A percentile compares a stretch with the other conserved stretches of the same genome.
These are phyloP conservation scores for Numenius phaeopus DNA, from an alignment of 2,797 vertebrate species.

Conservation along the genomic window DNA sequence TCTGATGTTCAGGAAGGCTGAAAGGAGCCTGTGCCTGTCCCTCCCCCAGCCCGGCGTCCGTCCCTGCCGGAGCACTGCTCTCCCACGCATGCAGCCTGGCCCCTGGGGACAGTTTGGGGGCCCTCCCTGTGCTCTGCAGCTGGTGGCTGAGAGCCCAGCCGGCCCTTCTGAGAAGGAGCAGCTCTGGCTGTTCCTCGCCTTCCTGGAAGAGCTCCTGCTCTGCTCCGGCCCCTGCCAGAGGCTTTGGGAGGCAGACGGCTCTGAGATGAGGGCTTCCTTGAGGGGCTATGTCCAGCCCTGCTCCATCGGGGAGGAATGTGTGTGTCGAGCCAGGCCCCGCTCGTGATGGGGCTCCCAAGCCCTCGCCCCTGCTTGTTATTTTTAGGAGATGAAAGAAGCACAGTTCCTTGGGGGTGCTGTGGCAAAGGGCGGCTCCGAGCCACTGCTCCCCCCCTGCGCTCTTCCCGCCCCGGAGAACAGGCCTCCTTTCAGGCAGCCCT, in stretches of 20 bases:
- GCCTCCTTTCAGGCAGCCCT: slow-evolving; percentile 17
- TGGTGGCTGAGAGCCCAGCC: background rate
- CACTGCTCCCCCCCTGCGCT: background rate
- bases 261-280: background rate
- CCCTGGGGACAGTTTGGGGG: background rate
- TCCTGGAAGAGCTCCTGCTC: slow-evolving; percentile 27
- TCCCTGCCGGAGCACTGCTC: background rate
- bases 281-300: background rate
- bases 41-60: background rate
- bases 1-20: fast-evolving
- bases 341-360: background rate
- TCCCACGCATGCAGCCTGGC: background rate
- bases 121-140: background rate
- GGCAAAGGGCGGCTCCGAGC: background rate
- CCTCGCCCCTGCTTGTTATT: background rate
- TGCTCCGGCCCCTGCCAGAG: background rate
- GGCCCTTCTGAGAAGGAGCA: background rate
- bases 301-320: background rate
- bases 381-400: background rate
- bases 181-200: background rate
- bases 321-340: background rate
- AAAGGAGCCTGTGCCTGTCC: background rate
- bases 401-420: background rate
- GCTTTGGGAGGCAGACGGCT: background rate
- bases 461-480: background rate